A percentile compares a stretch with the other conserved stretches of the same genome.
These are phyloP conservation scores for Dusona sp. DNA, from an alignment of 2,888 invertebrate genomes.

Conservation along the genomic window DNA sequence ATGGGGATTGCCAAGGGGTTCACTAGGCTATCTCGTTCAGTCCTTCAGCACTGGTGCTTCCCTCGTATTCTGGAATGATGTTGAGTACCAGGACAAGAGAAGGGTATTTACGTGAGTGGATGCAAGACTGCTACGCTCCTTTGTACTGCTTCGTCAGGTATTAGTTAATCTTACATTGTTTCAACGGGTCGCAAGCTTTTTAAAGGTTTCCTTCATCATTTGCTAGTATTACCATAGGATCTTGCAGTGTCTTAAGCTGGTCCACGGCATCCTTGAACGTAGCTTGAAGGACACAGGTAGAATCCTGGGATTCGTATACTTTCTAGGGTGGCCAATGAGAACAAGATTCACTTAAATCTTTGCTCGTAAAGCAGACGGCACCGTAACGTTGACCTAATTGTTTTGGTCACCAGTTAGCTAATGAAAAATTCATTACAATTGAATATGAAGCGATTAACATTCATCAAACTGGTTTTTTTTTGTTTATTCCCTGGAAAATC, in stretches of 20 bases:
- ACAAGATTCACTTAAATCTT: no score
- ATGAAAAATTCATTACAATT: background rate
- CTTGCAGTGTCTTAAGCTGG: background rate
- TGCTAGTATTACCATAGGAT: background rate
- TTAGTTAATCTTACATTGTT: slow-evolving; percentile 1
- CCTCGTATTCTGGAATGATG: background rate
- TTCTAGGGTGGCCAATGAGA: no score
- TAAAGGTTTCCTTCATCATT: background rate
- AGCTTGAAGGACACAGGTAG: background rate
- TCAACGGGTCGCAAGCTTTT: background rate
- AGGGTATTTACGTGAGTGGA: background rate
- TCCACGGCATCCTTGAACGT: background rate
- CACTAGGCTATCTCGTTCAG: background rate
- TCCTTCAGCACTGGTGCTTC: background rate
- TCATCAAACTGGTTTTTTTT: background rate
- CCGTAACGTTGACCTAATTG: no score
- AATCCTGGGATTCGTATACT: background rate
- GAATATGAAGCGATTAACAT: background rate
- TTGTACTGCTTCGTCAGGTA: background rate
- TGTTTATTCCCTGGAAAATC: background rate
- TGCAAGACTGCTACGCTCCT: background rate
- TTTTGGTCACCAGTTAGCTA: no score
- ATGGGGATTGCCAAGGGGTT: background rate
- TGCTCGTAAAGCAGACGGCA: no score
- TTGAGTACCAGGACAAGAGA: background rate